phyloP scores from a whole-genome alignment of 2,888 invertebrate genomes.

The Epiblema foenella region DNA sequence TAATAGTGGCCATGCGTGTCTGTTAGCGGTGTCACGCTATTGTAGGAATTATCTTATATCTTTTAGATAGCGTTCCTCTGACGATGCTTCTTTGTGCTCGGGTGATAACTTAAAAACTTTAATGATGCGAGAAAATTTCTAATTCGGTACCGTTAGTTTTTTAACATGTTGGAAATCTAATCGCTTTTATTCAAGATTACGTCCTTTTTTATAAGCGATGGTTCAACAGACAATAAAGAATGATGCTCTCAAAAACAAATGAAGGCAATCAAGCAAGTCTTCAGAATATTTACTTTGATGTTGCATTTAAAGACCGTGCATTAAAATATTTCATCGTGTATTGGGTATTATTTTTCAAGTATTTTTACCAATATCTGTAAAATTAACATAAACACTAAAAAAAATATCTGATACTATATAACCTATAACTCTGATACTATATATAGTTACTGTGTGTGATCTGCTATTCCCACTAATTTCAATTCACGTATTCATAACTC shows the following conservation, averaged over 20 bases:
- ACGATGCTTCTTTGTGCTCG: slow-evolving; percentile 40
- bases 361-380: too few relatives aligned
- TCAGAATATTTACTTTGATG: too few relatives aligned
- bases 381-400: not conserved
- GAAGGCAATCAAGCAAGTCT: too few relatives aligned
- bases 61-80: slow-evolving; percentile 36
- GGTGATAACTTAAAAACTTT: slow-evolving; percentile 33
- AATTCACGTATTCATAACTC: slow-evolving; percentile 35
- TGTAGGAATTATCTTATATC: slow-evolving; percentile 42
- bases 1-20: slow-evolving; percentile 50
- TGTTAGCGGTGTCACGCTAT: slow-evolving; percentile 39
- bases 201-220: not conserved
- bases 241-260: too few relatives aligned
- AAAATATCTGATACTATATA: too few relatives aligned
- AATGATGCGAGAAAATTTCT: slow-evolving; percentile 39
- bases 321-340: too few relatives aligned
- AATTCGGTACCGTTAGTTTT: slow-evolving; percentile 39
- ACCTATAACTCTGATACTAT: too few relatives aligned
- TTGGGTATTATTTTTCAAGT: too few relatives aligned
- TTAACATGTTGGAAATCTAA: slow-evolving; percentile 26
- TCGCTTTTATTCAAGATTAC: not conserved
- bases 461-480: slow-evolving; percentile 35
- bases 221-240: not conserved
- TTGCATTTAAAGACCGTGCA: too few relatives aligned
- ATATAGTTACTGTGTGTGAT: too few relatives aligned